phyloP scores from a whole-genome alignment of 1,140 invertebrate genomes.

The Drosophila willistoni region DNA sequence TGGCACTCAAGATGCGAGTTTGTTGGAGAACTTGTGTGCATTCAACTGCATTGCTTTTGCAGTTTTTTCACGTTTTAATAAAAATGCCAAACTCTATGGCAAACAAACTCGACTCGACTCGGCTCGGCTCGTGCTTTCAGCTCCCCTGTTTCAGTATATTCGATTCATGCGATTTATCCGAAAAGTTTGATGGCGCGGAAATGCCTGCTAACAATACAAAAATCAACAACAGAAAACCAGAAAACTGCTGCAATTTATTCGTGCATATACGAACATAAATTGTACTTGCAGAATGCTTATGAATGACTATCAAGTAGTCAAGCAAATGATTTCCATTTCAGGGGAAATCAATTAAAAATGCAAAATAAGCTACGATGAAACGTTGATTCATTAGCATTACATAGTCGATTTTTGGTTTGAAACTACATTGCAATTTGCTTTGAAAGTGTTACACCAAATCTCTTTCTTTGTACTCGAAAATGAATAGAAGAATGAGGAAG shows the following conservation, averaged over 20 bases:
- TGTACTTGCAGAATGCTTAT: conserved; percentile 45
- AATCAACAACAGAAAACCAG: conserved; percentile 18
- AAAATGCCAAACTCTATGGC: conserved; percentile 41
- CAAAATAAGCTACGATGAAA: not conserved
- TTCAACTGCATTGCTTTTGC: conserved; percentile 65
- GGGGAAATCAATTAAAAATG: conserved; percentile 4
- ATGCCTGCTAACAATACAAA: conserved; percentile 55
- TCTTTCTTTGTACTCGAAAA: not conserved
- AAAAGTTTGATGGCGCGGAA: conserved; percentile 71
- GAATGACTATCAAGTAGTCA: conserved; percentile 9
- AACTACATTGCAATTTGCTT: not conserved
- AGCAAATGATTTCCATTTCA: conserved; percentile 1
- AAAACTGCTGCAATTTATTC: conserved; percentile 40
- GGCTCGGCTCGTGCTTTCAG: no score
- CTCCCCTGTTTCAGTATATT: conserved; percentile 33
- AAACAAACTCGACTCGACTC: conserved; percentile 25
- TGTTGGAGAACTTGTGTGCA: conserved; percentile 63
- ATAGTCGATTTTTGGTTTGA: not conserved
- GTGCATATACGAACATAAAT: conserved; percentile 48
- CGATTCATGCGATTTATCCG: conserved; percentile 63
- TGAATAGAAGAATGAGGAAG: no score
- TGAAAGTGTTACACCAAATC: not conserved
- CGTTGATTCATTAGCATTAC: not conserved
- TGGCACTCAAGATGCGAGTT: conserved; percentile 57
- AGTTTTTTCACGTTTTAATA: conserved; percentile 63